These are phyloP conservation scores for Clitarchus hookeri DNA, from an alignment of 2,888 invertebrate genomes.

Conservation along the genomic window DNA sequence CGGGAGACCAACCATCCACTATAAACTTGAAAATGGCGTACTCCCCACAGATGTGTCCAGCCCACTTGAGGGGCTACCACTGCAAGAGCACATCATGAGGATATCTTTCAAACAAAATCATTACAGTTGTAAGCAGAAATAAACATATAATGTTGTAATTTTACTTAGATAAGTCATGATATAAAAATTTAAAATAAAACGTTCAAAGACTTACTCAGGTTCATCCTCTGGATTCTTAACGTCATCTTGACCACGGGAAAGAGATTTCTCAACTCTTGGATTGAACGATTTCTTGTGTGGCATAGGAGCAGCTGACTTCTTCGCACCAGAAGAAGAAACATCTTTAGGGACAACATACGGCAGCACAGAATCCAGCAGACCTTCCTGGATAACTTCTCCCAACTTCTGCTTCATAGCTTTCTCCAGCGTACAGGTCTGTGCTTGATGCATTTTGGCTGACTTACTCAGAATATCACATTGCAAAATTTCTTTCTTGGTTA, in stretches of 20 bases:
- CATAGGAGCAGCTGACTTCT: constrained; percentile 7
- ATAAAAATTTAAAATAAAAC: not conserved
- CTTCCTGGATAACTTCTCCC: constrained; percentile 76
- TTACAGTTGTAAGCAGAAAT: too few relatives aligned
- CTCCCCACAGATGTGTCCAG: too few relatives aligned
- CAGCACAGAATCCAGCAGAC: constrained; percentile 79
- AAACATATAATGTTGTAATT: too few relatives aligned
- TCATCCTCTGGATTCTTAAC: not conserved
- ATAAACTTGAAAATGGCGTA: too few relatives aligned
- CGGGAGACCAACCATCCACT: too few relatives aligned
- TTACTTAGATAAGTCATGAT: not conserved
- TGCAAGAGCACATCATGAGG: too few relatives aligned
- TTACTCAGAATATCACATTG: not conserved
- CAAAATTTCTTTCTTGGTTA: not conserved
- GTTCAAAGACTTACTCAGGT: not conserved
- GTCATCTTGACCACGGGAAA: not conserved
- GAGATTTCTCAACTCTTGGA: constrained; percentile 30
- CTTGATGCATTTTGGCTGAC: not conserved
- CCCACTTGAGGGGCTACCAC: too few relatives aligned
- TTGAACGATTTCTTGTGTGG: constrained; percentile 28
- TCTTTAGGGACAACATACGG: constrained; percentile 72
- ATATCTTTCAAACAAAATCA: too few relatives aligned
- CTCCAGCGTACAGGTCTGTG: not conserved
- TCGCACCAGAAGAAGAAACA: not conserved
- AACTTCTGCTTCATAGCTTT: constrained; percentile 52